These are phyloP conservation scores for Okapia johnstoni DNA, from an alignment of 2,113 vertebrate genomes.

Conservation along the genomic window DNA sequence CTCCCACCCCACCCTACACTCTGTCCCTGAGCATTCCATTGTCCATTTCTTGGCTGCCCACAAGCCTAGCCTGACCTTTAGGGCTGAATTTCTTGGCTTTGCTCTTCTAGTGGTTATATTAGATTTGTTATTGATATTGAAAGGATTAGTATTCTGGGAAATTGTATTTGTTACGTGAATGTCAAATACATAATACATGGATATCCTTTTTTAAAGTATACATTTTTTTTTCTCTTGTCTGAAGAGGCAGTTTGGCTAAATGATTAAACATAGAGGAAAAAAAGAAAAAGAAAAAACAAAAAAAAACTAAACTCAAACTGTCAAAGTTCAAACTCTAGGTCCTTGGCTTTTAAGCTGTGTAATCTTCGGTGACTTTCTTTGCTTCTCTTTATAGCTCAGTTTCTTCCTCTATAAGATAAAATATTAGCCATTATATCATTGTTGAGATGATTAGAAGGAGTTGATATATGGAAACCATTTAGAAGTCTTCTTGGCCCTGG, in stretches of 20 bases:
- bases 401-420: not conserved
- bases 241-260: not conserved
- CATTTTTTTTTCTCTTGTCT: not conserved
- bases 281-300: not conserved
- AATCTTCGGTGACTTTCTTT: not conserved
- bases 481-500: not conserved
- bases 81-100: not conserved
- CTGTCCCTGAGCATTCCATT: not conserved
- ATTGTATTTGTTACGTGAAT: not conserved
- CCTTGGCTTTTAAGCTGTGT: not conserved
- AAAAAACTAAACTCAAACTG: not conserved
- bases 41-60: constrained; percentile 19
- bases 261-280: not conserved
- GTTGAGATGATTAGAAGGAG: not conserved
- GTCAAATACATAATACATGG: not conserved
- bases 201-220: not conserved
- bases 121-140: not conserved
- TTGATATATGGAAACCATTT: not conserved
- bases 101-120: not conserved
- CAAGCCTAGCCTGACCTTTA: not conserved
- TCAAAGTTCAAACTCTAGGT: not conserved
- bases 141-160: constrained; percentile 1
- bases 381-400: not conserved
- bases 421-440: not conserved
- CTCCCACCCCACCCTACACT: not conserved